Base-by-base conservation (phyloP, 2,888 invertebrate species). In the Abrostola triplasia region DNA sequence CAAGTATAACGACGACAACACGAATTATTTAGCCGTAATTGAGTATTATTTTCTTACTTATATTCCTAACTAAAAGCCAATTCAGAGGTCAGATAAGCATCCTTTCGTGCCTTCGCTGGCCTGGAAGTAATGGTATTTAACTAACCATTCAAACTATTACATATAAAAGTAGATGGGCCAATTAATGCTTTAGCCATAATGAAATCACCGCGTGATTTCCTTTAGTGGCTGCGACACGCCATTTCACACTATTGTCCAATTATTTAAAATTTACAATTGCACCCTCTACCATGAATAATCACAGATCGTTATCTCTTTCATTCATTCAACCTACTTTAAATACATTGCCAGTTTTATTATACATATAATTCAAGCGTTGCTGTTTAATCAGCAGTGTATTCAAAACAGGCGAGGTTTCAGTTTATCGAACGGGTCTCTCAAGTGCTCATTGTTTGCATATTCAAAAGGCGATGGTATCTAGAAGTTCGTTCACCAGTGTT, bases 371-470 rank as follows among this genome's bases (percentile, higher is more conserved):
- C 57, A 69, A 73, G 66, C 63, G 61, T 70, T 64, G 58, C 67
- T 79, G 64, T 76, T 60, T 82, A 83, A 85, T 83, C 79, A 80
- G 81, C 71, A 85, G 66, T 85, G 84, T 82, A 84, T 83, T 83
- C 68, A 73, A 77, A 79, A 76, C 59, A 58, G 58, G 60, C 67
- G 70, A 73, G 69, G 64, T 73, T 76, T 72, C 73, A 78, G 73
- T 77, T 61, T 77, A 73, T 70, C 57, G 73, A 69, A 79, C 62
- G 66, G 64, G 62, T 65, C 51, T 60, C 62, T 63, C 56, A 74
- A 82, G 71, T 74, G 60, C 66, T 81, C 77, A 84, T 85, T 85
- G 86, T 86, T 82, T 85, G 85, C 83, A 84, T 84, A 83, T 82
- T 77, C 73, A 62, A 61, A 69, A 70, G 60, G 54, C 66, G 80